These are phyloP conservation scores for Laupala kohalensis DNA, from an alignment of 1,140 invertebrate species.

Conservation along the genomic window DNA sequence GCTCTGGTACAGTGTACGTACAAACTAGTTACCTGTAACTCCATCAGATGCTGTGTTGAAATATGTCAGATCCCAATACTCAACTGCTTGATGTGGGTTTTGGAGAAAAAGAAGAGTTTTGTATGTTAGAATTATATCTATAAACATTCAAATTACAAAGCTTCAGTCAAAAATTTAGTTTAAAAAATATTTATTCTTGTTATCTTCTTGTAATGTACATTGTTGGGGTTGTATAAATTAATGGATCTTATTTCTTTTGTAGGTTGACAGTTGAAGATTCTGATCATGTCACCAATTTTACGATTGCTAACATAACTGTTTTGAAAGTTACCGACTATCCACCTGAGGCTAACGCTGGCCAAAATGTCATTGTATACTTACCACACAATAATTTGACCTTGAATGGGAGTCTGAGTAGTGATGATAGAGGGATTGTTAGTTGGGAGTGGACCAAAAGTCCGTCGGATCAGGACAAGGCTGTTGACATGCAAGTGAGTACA, in stretches of 20 bases:
- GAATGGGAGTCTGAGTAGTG: conserved; percentile 79
- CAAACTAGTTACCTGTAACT: no score
- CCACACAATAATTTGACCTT: conserved; percentile 78
- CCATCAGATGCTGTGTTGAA: no score
- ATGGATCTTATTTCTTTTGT: conserved; percentile 6
- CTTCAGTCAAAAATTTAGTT: no score
- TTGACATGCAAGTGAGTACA: conserved; percentile 70
- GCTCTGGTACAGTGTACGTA: no score
- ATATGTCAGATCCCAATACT: no score
- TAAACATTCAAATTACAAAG: no score
- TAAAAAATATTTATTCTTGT: no score
- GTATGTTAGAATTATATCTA: no score
- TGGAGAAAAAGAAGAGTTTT: no score
- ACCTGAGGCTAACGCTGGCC: conserved; percentile 85
- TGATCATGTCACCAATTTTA: conserved; percentile 72
- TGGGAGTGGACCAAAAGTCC: conserved; percentile 92
- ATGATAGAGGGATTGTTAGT: conserved; percentile 80
- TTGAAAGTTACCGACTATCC: conserved; percentile 87
- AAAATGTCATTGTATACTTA: conserved; percentile 78
- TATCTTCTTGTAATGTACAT: no score
- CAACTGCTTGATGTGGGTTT: no score
- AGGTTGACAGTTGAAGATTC: conserved; percentile 83
- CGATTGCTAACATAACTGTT: conserved; percentile 78
- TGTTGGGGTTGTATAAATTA: no score
- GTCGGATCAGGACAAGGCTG: conserved; percentile 72